Conservation (phyloP, 64 coral and sea anemone genomes). For the Actinia tenebrosa region DNA sequence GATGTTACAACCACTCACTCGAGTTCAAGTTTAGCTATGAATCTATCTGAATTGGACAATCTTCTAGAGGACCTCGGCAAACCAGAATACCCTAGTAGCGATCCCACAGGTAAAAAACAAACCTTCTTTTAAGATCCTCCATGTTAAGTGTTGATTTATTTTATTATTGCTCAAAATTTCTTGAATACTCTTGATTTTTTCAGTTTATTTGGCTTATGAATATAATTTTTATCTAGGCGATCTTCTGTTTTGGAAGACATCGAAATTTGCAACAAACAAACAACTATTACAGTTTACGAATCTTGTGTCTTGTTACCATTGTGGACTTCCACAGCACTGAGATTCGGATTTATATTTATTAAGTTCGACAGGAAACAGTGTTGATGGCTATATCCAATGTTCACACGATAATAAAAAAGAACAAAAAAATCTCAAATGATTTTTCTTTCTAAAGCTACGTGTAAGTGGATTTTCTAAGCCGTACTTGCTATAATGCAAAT, state of each 20-base stretch:
- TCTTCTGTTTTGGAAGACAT: neutral
- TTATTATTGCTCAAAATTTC: neutral
- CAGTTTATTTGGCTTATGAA: neutral
- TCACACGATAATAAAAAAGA: neutral
- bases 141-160: too few relatives aligned
- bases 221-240: neutral
- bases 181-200: neutral
- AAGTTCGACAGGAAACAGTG: neutral
- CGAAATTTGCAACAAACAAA: neutral
- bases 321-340: neutral
- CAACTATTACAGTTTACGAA: neutral
- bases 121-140: neutral
- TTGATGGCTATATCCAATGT: neutral
- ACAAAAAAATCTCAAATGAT: neutral
- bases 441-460: neutral
- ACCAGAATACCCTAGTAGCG: conserved; percentile 25
- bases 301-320: neutral
- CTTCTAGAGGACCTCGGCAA: conserved; percentile 68
- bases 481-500: neutral
- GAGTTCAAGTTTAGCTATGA: conserved; percentile 61
- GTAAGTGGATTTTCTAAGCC: neutral
- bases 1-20: conserved; percentile 24
- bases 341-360: neutral
- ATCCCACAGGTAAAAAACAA: conserved; percentile 16
- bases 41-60: conserved; percentile 75